phyloP scores from a whole-genome alignment of 1,140 invertebrate genomes.

The Asbolus verrucosus region DNA sequence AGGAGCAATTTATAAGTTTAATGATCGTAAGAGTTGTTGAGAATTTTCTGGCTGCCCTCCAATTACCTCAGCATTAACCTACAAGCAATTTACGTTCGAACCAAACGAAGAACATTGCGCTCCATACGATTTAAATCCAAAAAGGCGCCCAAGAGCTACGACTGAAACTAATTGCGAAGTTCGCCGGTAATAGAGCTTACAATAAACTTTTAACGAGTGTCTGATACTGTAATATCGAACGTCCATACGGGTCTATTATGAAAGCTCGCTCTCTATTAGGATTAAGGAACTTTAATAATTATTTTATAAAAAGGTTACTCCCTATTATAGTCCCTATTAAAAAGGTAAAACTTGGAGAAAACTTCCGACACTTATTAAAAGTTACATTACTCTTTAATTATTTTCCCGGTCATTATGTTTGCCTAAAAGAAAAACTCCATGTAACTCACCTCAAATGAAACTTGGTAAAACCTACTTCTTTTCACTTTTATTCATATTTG shows the following conservation, averaged over 20 bases:
- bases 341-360: slow-evolving; percentile 18
- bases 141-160: slow-evolving; percentile 7
- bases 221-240: slow-evolving; percentile 31
- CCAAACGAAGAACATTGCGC: slow-evolving; percentile 4
- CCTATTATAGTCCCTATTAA: slow-evolving; percentile 17
- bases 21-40: slow-evolving; percentile 27
- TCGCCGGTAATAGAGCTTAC: neutral
- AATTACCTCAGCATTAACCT: slow-evolving; percentile 32
- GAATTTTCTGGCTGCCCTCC: slow-evolving; percentile 28
- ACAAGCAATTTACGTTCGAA: slow-evolving; percentile 19
- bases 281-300: slow-evolving; percentile 40
- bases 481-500: too few relatives aligned
- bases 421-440: neutral
- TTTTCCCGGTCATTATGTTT: slow-evolving; percentile 1
- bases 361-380: slow-evolving; percentile 40
- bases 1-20: slow-evolving; percentile 25
- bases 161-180: slow-evolving; percentile 13
- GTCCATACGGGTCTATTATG: slow-evolving; percentile 30
- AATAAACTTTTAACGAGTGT: slow-evolving; percentile 29
- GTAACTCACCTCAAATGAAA: neutral
- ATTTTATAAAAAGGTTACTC: slow-evolving; percentile 30
- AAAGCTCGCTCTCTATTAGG: slow-evolving; percentile 31
- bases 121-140: slow-evolving; percentile 15
- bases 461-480: too few relatives aligned
- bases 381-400: slow-evolving; percentile 33